phyloP scores from a whole-genome alignment of 2,888 invertebrate species.

The Cantharis rustica region DNA sequence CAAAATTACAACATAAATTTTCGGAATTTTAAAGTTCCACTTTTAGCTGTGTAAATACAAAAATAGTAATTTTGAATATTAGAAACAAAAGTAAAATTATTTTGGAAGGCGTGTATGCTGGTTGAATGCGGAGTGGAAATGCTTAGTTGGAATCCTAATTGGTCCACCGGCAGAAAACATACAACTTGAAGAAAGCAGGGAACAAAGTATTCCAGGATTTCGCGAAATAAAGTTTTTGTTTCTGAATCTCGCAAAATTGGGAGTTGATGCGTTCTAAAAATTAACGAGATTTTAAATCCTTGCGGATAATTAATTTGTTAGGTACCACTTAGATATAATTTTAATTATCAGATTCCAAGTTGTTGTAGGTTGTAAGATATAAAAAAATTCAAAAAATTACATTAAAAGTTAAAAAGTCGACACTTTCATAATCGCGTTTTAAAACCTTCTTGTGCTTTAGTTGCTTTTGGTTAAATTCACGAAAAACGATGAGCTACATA shows the following conservation, averaged over 20 bases:
- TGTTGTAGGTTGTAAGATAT: not conserved
- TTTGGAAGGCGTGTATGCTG: not conserved
- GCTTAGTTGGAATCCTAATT: not conserved
- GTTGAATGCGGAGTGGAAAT: not conserved
- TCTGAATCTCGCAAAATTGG: not conserved
- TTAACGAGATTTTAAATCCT: not conserved
- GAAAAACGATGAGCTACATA: not conserved
- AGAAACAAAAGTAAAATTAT: not conserved
- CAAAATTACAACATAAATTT: not conserved
- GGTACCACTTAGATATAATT: not conserved
- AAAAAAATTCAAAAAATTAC: not conserved
- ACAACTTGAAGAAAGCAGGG: not conserved
- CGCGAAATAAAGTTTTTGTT: not conserved
- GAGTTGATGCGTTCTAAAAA: not conserved
- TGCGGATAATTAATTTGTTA: not conserved
- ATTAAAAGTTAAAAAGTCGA: conserved; percentile 7
- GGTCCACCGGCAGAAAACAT: not conserved
- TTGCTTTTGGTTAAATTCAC: conserved; percentile 4
- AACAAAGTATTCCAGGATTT: not conserved
- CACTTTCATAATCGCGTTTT: conserved; percentile 8
- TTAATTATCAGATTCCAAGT: not conserved
- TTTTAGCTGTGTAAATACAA: not conserved
- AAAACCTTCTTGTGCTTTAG: conserved; percentile 8
- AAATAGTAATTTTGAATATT: not conserved
- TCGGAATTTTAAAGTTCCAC: not conserved